These are phyloP conservation scores for Rhinopithecus roxellana DNA, from an alignment of 2,113 vertebrate genomes.

Conservation along the genomic window DNA sequence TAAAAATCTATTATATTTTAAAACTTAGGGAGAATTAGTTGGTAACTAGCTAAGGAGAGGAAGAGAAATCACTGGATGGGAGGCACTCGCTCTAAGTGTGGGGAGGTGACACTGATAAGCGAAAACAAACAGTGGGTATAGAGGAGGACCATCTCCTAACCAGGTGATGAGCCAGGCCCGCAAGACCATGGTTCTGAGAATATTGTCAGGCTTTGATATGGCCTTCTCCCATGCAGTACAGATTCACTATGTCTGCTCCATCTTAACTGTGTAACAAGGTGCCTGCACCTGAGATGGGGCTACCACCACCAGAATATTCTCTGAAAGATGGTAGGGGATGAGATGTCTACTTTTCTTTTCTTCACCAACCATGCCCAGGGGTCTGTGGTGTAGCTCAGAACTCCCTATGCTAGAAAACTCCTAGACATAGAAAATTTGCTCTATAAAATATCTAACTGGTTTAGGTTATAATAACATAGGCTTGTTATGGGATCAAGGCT, in stretches of 20 bases:
- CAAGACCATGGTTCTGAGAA: not conserved
- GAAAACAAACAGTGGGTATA: not conserved
- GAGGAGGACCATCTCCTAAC: not conserved
- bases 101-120: not conserved
- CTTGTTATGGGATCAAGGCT: not conserved
- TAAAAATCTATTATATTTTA: not conserved
- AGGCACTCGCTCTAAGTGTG: not conserved
- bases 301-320: not conserved
- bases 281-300: not conserved
- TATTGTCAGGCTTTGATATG: not conserved
- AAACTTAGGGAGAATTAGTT: not conserved
- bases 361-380: not conserved
- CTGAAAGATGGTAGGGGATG: not conserved
- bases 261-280: not conserved
- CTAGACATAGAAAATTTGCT: not conserved
- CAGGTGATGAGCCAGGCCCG: not conserved
- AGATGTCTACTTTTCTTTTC: not conserved
- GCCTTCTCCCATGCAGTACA: not conserved
- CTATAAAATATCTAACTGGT: not conserved
- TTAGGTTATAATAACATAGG: not conserved
- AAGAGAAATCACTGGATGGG: not conserved
- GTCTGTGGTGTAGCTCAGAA: not conserved
- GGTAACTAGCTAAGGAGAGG: not conserved
- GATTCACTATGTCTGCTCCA: not conserved
- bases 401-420: not conserved